These are phyloP conservation scores for Eretmodus cyanostictus DNA, from an alignment of 2,113 vertebrate genomes.

Conservation along the genomic window DNA sequence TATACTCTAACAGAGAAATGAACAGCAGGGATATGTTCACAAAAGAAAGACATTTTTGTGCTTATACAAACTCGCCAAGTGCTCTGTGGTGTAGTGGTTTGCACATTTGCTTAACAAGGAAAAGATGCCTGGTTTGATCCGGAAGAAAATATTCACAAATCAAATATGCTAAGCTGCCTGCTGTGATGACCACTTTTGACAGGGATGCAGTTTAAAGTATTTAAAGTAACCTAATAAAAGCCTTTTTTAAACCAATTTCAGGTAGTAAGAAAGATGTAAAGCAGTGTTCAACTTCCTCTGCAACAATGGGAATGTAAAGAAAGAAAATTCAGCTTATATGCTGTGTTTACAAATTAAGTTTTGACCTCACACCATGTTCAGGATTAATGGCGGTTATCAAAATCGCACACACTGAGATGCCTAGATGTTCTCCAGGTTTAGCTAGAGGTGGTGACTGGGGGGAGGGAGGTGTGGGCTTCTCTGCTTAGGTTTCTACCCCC, in stretches of 20 bases:
- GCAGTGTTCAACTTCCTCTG: not conserved
- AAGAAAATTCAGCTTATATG: not conserved
- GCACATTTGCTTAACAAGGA: not conserved
- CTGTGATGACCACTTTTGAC: not conserved
- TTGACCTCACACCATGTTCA: not conserved
- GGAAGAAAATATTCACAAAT: not conserved
- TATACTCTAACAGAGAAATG: constrained; percentile 80
- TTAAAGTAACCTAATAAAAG: not conserved
- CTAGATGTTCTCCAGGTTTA: not conserved
- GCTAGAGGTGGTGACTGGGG: not conserved
- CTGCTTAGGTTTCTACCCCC: not conserved
- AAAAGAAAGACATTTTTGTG: not conserved
- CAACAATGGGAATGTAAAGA: not conserved
- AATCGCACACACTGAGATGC: not conserved
- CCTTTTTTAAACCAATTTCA: not conserved
- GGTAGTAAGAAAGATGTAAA: not conserved
- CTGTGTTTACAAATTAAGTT: not conserved
- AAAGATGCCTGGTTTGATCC: not conserved
- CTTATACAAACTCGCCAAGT: not conserved
- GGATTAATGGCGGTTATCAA: not conserved
- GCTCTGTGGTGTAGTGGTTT: not conserved
- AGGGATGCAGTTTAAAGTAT: not conserved
- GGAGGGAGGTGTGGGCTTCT: not conserved
- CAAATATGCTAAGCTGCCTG: not conserved
- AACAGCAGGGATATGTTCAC: not conserved